Conservation (phyloP, 2,113 vertebrate genomes). For the Toxostoma redivivum region DNA sequence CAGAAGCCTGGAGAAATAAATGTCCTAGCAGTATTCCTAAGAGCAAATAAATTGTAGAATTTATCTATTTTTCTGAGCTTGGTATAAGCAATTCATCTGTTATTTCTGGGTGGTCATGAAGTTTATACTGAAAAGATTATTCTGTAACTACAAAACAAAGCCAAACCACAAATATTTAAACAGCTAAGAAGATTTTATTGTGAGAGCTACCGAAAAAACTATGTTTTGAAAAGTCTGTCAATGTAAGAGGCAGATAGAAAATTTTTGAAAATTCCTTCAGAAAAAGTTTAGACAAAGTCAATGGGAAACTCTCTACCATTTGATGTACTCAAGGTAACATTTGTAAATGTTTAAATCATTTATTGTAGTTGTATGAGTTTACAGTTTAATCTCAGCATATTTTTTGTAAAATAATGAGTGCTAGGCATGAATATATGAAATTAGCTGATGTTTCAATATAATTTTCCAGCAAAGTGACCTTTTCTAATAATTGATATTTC, state of each 20-base stretch:
- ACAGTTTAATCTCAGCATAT: not conserved
- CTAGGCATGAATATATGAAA: not conserved
- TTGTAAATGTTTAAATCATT: not conserved
- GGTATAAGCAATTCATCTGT: not conserved
- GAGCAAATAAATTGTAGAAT: not conserved
- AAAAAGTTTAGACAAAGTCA: not conserved
- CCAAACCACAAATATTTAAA: conserved; percentile 21
- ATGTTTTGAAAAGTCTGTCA: not conserved
- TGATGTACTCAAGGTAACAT: not conserved
- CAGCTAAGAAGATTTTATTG: not conserved
- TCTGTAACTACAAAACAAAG: not conserved
- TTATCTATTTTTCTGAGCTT: conserved; percentile 6
- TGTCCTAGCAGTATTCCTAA: not conserved
- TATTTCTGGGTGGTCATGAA: conserved; percentile 23
- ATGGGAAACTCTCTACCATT: not conserved
- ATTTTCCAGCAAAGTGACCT: not conserved
- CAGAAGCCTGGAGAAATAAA: not conserved
- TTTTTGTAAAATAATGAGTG: not conserved
- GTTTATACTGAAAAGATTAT: not conserved
- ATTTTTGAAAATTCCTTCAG: not conserved
- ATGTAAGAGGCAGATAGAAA: not conserved
- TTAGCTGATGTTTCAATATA: not conserved
- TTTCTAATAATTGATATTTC: not conserved
- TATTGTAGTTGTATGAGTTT: not conserved
- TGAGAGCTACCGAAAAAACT: not conserved